Conservation (phyloP, 1,140 invertebrate genomes). For the Subanguina moxae region DNA sequence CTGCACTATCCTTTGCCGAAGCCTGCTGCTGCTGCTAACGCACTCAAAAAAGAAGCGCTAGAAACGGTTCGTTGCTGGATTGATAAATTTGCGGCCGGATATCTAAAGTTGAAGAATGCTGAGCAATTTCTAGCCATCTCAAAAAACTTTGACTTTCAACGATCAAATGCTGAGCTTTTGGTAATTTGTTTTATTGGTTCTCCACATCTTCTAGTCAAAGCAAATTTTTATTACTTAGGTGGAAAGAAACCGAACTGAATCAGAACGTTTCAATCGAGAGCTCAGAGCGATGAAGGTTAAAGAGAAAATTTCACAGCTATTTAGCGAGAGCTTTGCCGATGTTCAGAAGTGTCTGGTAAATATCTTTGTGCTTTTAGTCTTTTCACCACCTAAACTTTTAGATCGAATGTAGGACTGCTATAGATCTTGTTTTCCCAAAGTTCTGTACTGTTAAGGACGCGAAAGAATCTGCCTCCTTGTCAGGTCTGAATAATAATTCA, state of each 20-base stretch:
- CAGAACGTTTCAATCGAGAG: constrained; percentile 39
- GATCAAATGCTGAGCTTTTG: constrained; percentile 31
- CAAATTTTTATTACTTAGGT: constrained; percentile 19
- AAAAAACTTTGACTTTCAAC: constrained; percentile 41
- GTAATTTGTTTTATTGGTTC: constrained; percentile 12
- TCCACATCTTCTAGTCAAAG: not conserved
- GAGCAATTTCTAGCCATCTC: constrained; percentile 38
- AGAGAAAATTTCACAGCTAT: constrained; percentile 35
- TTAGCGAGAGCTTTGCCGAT: constrained; percentile 26
- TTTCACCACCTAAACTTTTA: not conserved
- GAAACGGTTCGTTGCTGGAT: constrained; percentile 45
- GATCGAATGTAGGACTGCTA: constrained; percentile 32
- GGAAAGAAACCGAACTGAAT: constrained; percentile 39
- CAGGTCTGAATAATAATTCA: no score
- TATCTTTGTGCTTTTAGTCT: not conserved
- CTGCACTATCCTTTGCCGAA: constrained; percentile 41
- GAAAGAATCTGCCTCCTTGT: not conserved
- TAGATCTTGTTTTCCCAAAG: constrained; percentile 44
- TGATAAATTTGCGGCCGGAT: constrained; percentile 42
- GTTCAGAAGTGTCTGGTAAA: constrained; percentile 30
- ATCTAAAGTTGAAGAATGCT: constrained; percentile 37
- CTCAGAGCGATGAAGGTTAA: constrained; percentile 23
- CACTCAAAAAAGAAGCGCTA: constrained; percentile 39
- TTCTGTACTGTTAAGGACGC: constrained; percentile 14
- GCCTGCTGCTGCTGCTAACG: constrained; percentile 32